Evolutionary conservation across 2,888 invertebrate species (phyloP).

Genomic region (Tortricodes alternella): DNA sequence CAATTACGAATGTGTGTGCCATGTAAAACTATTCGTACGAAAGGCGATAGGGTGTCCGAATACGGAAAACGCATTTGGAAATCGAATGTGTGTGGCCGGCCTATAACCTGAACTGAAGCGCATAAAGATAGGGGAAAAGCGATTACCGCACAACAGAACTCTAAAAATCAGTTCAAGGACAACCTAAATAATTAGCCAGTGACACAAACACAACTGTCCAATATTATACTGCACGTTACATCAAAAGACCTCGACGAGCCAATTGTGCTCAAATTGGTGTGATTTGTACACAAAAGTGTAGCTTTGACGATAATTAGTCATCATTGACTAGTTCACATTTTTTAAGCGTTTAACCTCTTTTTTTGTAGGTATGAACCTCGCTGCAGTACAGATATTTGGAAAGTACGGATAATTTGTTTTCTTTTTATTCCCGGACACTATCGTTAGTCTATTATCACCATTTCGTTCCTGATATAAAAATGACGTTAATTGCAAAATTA

Average conservation of each 20-base stretch:
- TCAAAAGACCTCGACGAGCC: constrained; percentile 14
- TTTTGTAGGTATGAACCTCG: not conserved
- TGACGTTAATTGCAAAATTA: too few relatives aligned
- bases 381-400: not conserved
- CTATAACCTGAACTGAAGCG: too few relatives aligned
- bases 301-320: constrained; percentile 10
- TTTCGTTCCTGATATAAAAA: too few relatives aligned
- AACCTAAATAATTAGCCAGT: not conserved
- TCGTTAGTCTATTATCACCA: too few relatives aligned
- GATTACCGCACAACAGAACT: not conserved
- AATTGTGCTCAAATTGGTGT: constrained; percentile 29
- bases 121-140: too few relatives aligned
- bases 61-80: too few relatives aligned
- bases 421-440: too few relatives aligned
- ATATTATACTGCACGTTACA: constrained; percentile 21
- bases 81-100: too few relatives aligned
- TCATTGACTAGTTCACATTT: not conserved
- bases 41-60: too few relatives aligned
- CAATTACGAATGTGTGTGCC: too few relatives aligned
- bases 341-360: not conserved
- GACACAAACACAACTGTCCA: constrained; percentile 10
- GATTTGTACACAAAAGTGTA: constrained; percentile 29
- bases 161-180: constrained; percentile 22
- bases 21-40: too few relatives aligned
- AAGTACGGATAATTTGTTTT: too few relatives aligned